Base-by-base conservation (phyloP, 2,797 vertebrate species). In the Hydrocynus forskahlii region DNA sequence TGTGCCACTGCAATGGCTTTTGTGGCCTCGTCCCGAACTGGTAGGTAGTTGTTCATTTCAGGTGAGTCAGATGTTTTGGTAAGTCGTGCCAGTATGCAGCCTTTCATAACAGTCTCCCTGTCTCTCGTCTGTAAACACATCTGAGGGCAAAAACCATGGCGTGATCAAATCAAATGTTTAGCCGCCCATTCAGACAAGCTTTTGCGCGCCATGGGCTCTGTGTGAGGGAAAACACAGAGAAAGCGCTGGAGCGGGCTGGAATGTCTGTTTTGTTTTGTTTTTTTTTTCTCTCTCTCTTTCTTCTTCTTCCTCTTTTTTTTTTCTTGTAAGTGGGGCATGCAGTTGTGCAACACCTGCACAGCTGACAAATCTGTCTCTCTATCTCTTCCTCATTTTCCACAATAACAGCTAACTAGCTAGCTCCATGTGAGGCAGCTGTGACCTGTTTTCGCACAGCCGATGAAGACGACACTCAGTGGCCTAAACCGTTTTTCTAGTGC, bases 301-400 rank as follows among this genome's bases (percentile, higher is more conserved):
- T 29, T 38, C 25, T 21, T 14, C 13, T 52, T 52, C 40, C 64
- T 66, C 69, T 68, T 70, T 72, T 67, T 70, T 67, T 70, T 55
- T 72, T 35, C 68, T 72, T 62, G 55, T 74, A 43, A 81, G 19
- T 29, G 45, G 69, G 43, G 8, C 71, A 76, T 73, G 81, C 72
- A 82, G 88, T 94, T 94, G 93, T 89, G 92, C 92, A 95, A 95
- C 90, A 92, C 87, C 90, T 92, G 90, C 89, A 94, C 91, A 93
- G 92, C 93, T 94, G 93, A 88, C 89, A 91, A 89, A 92, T 88
- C 88, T 84, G 92, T 93, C 89, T 52, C 89, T 89, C 89, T 89
- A 87, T 91, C 81, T 88, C 88, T 81, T 83, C 75, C 70, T 62
- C 57, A 86, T 87, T 90, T 88, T 85, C 81, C 81, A 79, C 54